Base-by-base conservation (phyloP, 2,888 invertebrate genomes). In the Drosophila robusta region DNA sequence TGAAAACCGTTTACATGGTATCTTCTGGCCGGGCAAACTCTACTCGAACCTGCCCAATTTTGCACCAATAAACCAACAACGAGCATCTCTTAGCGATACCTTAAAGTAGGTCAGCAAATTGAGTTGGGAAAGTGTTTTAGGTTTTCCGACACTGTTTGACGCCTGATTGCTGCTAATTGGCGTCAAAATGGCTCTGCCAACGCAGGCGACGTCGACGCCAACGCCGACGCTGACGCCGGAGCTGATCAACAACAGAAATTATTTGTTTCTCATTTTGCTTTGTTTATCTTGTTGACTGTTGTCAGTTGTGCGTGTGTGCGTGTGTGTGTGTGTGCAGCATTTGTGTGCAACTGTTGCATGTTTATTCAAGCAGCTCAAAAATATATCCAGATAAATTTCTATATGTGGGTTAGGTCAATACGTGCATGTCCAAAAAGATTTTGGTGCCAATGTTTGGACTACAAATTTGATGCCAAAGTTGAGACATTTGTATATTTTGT, bases 111-210 rank as follows among this genome's bases (percentile, higher is more conserved):
- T 86, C 88, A 86, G 68, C 64, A 63, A 67, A 56, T 56, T 58
- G 50, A 29, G 41, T 70, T 85, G 77, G 83, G 85, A 83, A 87
- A 84, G 81, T 72, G 81, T 78, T 77, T 74, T 66, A 45, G 70
- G 74, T 83, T 78, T 83, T 68, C 68, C 83, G 64, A 68, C 69
- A 64, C 45, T 54, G 54, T 68, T 67, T 80, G 65, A 86, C 80
- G 89, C 86, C 89, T 75, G 80, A 80, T 89, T 83, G 86, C 89
- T 55, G 84, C 86, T 88, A 88, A 86, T 89, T 86, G 89, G 80
- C 80, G 70, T 77, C 82, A 72, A 89, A 85, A 85, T 51, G 87
- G 50, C 74, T 64, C 82, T 62, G 63, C 65, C 80, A 79, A 85
- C 86, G 79, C 82, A 61, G 62, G 54, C 29, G 29, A 29, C 29